Percentiles rank a stretch among this genome's conserved stretches.
Evolutionary conservation across 2,113 vertebrate species (phyloP).

Genomic region (Triplophysa tibetana): DNA sequence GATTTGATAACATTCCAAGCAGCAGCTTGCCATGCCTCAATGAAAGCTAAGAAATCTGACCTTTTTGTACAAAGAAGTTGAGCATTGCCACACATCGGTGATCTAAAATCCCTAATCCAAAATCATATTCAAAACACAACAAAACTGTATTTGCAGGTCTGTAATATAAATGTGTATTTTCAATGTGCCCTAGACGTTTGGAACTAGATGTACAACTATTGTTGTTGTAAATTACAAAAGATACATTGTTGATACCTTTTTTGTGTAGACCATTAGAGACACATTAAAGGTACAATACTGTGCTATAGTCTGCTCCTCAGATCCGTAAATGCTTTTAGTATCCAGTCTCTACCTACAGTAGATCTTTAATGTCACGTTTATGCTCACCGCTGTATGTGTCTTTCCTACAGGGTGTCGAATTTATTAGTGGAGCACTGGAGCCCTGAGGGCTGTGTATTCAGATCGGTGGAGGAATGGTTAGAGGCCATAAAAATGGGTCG

Average conservation of each 20-base stretch:
- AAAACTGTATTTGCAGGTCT: too few species aligned
- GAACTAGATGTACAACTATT: background rate
- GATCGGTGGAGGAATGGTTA: slow-evolving; percentile 92
- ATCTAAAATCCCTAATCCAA: too few species aligned
- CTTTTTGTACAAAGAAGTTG: too few species aligned
- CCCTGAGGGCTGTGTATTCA: slow-evolving; percentile 77
- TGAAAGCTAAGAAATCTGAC: too few species aligned
- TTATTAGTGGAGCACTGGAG: slow-evolving; percentile 90
- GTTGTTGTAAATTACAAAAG: too few species aligned
- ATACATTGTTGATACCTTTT: background rate
- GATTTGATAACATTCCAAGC: too few species aligned
- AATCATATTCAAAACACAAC: too few species aligned
- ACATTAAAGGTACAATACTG: background rate
- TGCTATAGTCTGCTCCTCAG: slow-evolving; percentile 26
- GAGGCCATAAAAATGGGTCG: slow-evolving; percentile 99
- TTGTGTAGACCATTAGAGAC: background rate
- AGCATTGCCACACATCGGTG: too few species aligned
- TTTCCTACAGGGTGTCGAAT: slow-evolving; percentile 85
- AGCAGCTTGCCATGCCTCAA: too few species aligned
- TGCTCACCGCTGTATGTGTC: slow-evolving; percentile 48
- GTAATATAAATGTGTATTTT: too few species aligned
- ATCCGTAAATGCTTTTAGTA: background rate
- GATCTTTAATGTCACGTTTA: slow-evolving; percentile 45
- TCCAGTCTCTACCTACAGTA: slow-evolving; percentile 18
- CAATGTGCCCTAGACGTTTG: too few species aligned